Conservation (phyloP, 2,888 invertebrate genomes). For the Erannis defoliaria region DNA sequence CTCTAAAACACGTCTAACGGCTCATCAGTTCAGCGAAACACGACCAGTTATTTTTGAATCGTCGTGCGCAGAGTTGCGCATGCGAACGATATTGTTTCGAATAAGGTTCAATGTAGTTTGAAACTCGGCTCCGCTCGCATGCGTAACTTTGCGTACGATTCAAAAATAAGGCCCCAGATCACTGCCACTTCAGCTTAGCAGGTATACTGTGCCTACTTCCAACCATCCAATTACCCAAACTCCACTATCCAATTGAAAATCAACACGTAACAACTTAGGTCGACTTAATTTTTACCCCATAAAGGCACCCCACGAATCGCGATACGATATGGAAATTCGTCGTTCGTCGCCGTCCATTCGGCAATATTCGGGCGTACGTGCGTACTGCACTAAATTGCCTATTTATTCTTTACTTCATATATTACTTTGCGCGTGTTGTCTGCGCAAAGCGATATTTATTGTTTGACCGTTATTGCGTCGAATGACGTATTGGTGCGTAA, state of each 20-base stretch:
- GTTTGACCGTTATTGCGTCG: constrained; percentile 85
- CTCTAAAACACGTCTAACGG: no score
- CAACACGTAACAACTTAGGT: constrained; percentile 69
- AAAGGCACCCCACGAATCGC: constrained; percentile 83
- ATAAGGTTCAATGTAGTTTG: no score
- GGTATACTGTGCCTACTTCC: no score
- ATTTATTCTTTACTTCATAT: constrained; percentile 88
- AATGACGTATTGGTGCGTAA: constrained; percentile 84
- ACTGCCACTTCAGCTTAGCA: background rate
- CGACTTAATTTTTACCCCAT: constrained; percentile 86
- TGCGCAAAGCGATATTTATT: constrained; percentile 86
- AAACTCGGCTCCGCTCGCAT: no score
- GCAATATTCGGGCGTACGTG: constrained; percentile 84
- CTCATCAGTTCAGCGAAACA: no score
- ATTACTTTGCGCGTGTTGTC: constrained; percentile 87
- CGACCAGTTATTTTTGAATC: no score
- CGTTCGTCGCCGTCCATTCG: constrained; percentile 83
- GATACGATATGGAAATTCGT: constrained; percentile 85
- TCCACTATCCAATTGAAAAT: constrained; percentile 73
- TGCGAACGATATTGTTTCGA: no score
- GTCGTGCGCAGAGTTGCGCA: no score
- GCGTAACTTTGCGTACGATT: no score
- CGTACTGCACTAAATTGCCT: constrained; percentile 84
- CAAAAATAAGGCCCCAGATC: no score
- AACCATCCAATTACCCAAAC: constrained; percentile 29